Conservation (phyloP, 2,888 invertebrate species). For the Nemapogon koenigi region DNA sequence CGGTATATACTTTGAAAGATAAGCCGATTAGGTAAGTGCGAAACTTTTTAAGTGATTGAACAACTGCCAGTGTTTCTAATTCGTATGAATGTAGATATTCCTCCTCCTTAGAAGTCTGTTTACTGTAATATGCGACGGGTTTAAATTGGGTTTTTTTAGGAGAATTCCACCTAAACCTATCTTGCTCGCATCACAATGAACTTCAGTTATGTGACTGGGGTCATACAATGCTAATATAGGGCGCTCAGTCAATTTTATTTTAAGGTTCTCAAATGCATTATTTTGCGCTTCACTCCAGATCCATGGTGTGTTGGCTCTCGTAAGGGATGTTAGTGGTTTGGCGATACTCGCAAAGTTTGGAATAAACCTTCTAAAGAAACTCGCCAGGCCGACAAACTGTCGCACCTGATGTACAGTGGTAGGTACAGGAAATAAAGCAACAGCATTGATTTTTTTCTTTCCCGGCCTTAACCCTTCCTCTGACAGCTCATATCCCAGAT, state of each 20-base stretch:
- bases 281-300: slow-evolving; percentile 15
- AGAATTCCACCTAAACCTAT: slow-evolving; percentile 22
- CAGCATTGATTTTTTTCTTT: slow-evolving; percentile 18
- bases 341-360: slow-evolving; percentile 18
- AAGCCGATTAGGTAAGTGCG: slow-evolving; percentile 21
- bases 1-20: slow-evolving; percentile 17
- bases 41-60: slow-evolving; percentile 17
- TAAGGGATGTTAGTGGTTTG: slow-evolving; percentile 18
- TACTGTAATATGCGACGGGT: slow-evolving; percentile 24
- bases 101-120: slow-evolving; percentile 24
- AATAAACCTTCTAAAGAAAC: slow-evolving; percentile 22
- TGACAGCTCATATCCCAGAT: slow-evolving; percentile 21
- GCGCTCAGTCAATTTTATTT: slow-evolving; percentile 10
- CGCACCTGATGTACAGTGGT: slow-evolving; percentile 20
- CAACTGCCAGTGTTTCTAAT: slow-evolving; percentile 26
- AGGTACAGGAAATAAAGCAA: slow-evolving; percentile 21
- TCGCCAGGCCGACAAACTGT: slow-evolving; percentile 23
- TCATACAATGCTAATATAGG: slow-evolving; percentile 12
- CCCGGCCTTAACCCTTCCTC: slow-evolving; percentile 19
- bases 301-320: slow-evolving; percentile 17
- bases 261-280: slow-evolving; percentile 17
- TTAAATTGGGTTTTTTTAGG: too few species aligned
- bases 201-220: slow-evolving; percentile 18
- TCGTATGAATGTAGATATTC: slow-evolving; percentile 29
- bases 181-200: slow-evolving; percentile 23